Evolutionary conservation across 1,140 invertebrate genomes (phyloP).

Genomic region (Ceratina australensis): DNA sequence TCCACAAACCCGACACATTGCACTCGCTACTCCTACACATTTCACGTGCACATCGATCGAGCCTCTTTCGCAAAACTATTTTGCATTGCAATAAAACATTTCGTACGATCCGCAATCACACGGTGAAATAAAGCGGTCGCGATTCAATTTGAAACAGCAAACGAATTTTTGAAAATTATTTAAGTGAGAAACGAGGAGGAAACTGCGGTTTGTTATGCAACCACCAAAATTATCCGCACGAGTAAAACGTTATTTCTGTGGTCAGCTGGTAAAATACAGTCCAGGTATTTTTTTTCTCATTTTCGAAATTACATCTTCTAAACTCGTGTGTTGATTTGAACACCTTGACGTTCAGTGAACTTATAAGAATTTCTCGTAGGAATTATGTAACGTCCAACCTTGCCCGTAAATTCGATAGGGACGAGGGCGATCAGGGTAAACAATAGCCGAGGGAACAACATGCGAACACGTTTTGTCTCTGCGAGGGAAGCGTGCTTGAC

Average conservation of each 20-base stretch:
- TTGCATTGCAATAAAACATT: no score
- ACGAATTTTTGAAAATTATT: no score
- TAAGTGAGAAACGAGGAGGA: no score
- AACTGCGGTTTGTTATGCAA: no score
- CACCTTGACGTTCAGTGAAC: neutral
- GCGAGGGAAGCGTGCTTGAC: neutral
- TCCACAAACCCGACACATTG: neutral
- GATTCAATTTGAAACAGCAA: no score
- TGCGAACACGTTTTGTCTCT: neutral
- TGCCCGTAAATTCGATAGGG: neutral
- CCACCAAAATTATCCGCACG: no score
- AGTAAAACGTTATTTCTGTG: no score
- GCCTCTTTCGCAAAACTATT: neutral
- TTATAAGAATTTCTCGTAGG: neutral
- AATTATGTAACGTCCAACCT: neutral
- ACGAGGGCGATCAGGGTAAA: neutral
- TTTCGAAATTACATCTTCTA: no score
- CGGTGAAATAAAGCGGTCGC: no score
- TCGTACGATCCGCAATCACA: neutral
- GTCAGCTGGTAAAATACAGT: no score
- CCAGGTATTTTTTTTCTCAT: no score
- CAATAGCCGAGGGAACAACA: neutral
- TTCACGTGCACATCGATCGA: neutral
- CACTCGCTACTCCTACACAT: neutral
- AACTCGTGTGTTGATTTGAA: no score